Evolutionary conservation across 2,888 invertebrate genomes (phyloP).

Genomic region (Heliconius ethilla): DNA sequence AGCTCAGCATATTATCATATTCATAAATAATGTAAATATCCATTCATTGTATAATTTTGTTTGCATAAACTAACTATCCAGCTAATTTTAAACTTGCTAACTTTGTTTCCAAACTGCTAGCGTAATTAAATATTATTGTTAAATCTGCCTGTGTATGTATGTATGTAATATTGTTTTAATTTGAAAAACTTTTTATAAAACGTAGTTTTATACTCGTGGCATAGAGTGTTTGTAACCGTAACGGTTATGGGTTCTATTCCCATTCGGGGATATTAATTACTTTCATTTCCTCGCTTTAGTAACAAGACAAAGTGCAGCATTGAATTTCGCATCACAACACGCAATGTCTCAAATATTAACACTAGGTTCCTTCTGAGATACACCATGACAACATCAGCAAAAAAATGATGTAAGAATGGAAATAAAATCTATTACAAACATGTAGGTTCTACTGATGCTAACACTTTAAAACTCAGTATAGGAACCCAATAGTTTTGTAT

Average conservation of each 20-base stretch:
- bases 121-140: slow-evolving; percentile 22
- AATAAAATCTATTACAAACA: neutral
- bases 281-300: no score
- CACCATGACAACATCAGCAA: neutral
- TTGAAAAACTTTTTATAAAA: no score
- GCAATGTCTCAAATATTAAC: no score
- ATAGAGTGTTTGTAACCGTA: no score
- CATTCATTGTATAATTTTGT: neutral
- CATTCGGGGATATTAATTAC: no score
- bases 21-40: neutral
- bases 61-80: slow-evolving; percentile 1
- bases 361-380: no score
- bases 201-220: no score
- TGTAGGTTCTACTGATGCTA: neutral
- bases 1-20: neutral
- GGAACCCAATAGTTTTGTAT: no score
- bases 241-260: no score
- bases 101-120: slow-evolving; percentile 9
- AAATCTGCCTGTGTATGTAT: neutral
- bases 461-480: neutral
- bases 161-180: no score
- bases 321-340: no score
- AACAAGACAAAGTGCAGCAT: no score
- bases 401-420: neutral
- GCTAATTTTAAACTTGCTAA: slow-evolving; percentile 14